These are phyloP conservation scores for Agraylea sexmaculata DNA, from an alignment of 1,140 invertebrate genomes.

Conservation along the genomic window DNA sequence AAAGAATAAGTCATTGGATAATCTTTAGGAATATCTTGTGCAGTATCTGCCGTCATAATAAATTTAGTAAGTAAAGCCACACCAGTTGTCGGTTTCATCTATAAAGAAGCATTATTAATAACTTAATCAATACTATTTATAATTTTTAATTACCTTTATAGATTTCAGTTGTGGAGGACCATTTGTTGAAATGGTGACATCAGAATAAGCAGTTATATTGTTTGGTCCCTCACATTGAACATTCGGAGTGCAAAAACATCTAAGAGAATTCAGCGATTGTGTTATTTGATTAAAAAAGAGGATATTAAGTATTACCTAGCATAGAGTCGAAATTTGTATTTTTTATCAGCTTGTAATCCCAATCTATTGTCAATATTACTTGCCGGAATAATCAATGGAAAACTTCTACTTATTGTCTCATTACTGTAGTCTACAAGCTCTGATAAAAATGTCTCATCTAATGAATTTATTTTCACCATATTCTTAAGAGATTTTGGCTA, in stretches of 20 bases:
- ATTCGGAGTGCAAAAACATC: slow-evolving; percentile 13
- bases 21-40: slow-evolving; percentile 12
- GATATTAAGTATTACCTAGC: no score
- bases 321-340: slow-evolving; percentile 15
- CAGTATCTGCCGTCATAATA: slow-evolving; percentile 12
- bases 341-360: slow-evolving; percentile 10
- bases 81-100: slow-evolving; percentile 15
- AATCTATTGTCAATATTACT: slow-evolving; percentile 6
- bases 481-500: slow-evolving; percentile 15
- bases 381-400: slow-evolving; percentile 13
- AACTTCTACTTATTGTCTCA: slow-evolving; percentile 13
- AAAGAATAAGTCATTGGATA: slow-evolving; percentile 17
- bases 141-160: slow-evolving; percentile 9
- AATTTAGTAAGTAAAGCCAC: slow-evolving; percentile 15
- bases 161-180: slow-evolving; percentile 10
- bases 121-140: slow-evolving; percentile 1
- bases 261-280: no score
- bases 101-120: not conserved
- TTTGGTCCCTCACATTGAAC: slow-evolving; percentile 17
- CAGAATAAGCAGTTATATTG: slow-evolving; percentile 17
- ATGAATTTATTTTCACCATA: slow-evolving; percentile 13
- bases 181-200: slow-evolving; percentile 15
- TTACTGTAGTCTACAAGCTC: slow-evolving; percentile 19
- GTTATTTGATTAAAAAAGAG: no score
- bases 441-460: slow-evolving; percentile 19